These are phyloP conservation scores for Sinosuthora webbiana DNA, from an alignment of 2,113 vertebrate genomes.

Conservation along the genomic window DNA sequence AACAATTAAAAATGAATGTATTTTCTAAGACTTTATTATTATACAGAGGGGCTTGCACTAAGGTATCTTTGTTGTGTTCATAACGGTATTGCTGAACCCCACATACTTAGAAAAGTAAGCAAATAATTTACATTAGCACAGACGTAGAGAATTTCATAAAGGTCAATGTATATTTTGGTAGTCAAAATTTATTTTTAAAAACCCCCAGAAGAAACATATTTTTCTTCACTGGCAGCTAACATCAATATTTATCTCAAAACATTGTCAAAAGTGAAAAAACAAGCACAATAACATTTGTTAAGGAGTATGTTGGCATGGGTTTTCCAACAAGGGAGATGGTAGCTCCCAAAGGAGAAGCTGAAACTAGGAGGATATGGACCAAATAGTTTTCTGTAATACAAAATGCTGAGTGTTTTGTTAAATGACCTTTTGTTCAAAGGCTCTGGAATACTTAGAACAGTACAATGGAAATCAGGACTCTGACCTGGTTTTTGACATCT, in stretches of 20 bases:
- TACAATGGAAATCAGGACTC: background rate
- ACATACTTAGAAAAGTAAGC: background rate
- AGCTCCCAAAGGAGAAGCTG: background rate
- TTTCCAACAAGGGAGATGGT: background rate
- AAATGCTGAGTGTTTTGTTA: background rate
- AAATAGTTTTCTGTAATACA: background rate
- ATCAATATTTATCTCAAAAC: background rate
- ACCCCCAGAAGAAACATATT: background rate
- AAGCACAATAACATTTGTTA: background rate
- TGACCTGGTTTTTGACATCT: background rate
- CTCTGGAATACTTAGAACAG: background rate
- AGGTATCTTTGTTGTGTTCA: background rate
- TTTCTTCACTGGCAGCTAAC: background rate
- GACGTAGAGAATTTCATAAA: background rate
- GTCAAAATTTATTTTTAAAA: background rate
- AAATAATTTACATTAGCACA: background rate
- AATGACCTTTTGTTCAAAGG: background rate
- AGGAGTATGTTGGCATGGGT: background rate
- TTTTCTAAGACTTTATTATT: slow-evolving; percentile 32
- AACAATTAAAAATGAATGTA: slow-evolving; percentile 38
- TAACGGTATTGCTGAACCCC: background rate
- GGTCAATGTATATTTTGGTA: background rate
- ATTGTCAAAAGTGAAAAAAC: background rate
- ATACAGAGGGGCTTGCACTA: background rate
- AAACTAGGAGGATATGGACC: background rate